Evolutionary conservation across 1,140 invertebrate genomes (phyloP).

Genomic region (Neuroterus valhalla): DNA sequence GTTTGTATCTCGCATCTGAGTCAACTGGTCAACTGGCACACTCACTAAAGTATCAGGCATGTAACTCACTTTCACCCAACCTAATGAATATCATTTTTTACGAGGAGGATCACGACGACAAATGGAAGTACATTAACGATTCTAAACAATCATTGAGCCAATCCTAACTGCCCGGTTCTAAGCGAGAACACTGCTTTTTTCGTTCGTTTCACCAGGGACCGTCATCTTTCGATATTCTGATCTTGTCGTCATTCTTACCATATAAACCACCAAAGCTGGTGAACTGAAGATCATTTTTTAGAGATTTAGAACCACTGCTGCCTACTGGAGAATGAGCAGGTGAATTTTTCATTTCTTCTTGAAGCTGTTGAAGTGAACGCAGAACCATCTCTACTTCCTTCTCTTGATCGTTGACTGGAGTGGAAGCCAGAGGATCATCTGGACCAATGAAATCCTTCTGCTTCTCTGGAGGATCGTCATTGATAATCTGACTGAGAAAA

Average conservation of each 20-base stretch:
- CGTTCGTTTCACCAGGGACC: conserved; percentile 60
- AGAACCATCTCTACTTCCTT: conserved; percentile 71
- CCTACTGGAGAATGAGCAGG: conserved; percentile 65
- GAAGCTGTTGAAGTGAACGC: conserved; percentile 67
- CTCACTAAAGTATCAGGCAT: neutral
- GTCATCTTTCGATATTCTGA: conserved; percentile 65
- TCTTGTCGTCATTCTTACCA: conserved; percentile 68
- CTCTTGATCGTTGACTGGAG: conserved; percentile 63
- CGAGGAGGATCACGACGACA: neutral
- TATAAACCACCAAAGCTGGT: conserved; percentile 55
- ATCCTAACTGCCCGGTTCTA: neutral
- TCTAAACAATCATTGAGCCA: neutral
- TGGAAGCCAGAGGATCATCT: conserved; percentile 48
- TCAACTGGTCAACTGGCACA: neutral
- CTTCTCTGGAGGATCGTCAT: conserved; percentile 58
- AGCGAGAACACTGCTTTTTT: neutral
- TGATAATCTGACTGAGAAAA: conserved; percentile 74
- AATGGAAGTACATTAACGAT: neutral
- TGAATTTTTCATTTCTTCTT: conserved; percentile 63
- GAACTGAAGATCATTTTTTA: conserved; percentile 52
- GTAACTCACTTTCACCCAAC: conserved; percentile 1
- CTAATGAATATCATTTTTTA: neutral
- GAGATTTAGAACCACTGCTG: conserved; percentile 53
- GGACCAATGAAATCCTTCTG: conserved; percentile 45
- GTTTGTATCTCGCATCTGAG: conserved; percentile 29